Base-by-base conservation (phyloP, 2,888 invertebrate genomes). In the Nowickia ferox region DNA sequence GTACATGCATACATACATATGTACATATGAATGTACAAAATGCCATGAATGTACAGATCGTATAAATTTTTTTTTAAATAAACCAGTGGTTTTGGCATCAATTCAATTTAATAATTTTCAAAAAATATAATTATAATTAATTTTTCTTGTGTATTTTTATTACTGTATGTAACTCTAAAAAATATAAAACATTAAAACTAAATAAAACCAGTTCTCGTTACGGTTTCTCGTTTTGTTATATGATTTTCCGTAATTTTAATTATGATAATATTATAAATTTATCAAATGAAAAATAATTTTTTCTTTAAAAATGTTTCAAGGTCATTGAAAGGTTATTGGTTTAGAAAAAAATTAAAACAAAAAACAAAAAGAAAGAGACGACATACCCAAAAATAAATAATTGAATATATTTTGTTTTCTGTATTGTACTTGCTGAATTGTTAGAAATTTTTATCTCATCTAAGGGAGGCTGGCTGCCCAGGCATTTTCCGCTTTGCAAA, bases 281-380 rank as follows among this genome's bases (percentile, higher is more conserved):
- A 57, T 77, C 66, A 63, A 79, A 65, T 79, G 38, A 44, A 72
- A 68, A 65, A 76, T 69, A 71, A 76, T 78, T 51, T 4, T 48
- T 75, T 75, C 38, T 46, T 57, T 11, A 48, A 57, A 83, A 69
- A 71, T 87, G 81, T 87, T 88, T 91, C 91, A 91, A 91, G 90
- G 91, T 91, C 90, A 90, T 88, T 87, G 87, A 89, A 88, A 91
- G 91, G 91, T 91, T 90, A 89, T 89, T 79, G 38, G n/a, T 81
- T 71, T 79, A 55, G 19, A 71, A 46, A 66, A 48, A 87, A 86
- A 89, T 87, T 88, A 89, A 90, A 76, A n/a, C n/a, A n/a, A 51
- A 63, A 51, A 17, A 69, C 15, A 42, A 59, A 66, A 79, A 59
- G 44, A 42, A 40, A 68, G 22, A 72, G 66, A 65, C 72, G 78